phyloP scores from a whole-genome alignment of 92 coral and sea anemone genomes.

The Palythoa caribaeorum region DNA sequence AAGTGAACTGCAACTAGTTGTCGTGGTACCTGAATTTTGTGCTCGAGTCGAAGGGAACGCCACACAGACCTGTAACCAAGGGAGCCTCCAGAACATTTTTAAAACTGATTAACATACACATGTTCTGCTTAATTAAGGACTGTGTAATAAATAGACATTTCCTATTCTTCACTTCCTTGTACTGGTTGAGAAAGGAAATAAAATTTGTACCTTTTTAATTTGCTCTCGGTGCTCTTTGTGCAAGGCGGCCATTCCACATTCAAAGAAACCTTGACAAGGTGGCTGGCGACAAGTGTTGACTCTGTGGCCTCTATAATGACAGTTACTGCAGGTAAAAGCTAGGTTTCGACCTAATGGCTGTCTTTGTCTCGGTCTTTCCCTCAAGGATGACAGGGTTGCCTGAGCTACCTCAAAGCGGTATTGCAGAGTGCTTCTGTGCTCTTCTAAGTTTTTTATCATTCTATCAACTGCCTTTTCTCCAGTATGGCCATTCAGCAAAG shows the following conservation, averaged over 20 bases:
- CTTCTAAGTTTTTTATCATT: constrained; percentile 53
- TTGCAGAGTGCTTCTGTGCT: constrained; percentile 43
- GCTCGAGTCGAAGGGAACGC: constrained; percentile 61
- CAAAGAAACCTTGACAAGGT: constrained; percentile 46
- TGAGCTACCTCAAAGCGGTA: constrained; percentile 50
- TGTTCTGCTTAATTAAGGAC: too few species aligned
- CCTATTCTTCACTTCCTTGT: constrained; percentile 6
- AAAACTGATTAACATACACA: background rate
- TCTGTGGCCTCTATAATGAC: constrained; percentile 68
- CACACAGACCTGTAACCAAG: constrained; percentile 69
- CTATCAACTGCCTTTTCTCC: constrained; percentile 48
- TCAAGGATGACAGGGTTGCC: constrained; percentile 64
- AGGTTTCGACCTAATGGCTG: constrained; percentile 52
- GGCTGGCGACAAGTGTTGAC: constrained; percentile 48
- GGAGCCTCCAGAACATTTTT: constrained; percentile 42
- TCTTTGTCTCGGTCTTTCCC: constrained; percentile 53
- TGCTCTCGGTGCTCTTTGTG: constrained; percentile 53
- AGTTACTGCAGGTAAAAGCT: constrained; percentile 65
- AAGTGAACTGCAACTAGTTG: constrained; percentile 42
- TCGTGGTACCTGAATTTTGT: constrained; percentile 58
- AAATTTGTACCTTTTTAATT: constrained; percentile 48
- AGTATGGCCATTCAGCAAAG: background rate
- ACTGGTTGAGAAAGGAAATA: constrained; percentile 6
- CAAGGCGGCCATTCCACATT: constrained; percentile 51
- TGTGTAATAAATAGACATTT: too few species aligned